Conservation (phyloP, 2,797 vertebrate genomes). For the Pipistrellus pygmaeus region DNA sequence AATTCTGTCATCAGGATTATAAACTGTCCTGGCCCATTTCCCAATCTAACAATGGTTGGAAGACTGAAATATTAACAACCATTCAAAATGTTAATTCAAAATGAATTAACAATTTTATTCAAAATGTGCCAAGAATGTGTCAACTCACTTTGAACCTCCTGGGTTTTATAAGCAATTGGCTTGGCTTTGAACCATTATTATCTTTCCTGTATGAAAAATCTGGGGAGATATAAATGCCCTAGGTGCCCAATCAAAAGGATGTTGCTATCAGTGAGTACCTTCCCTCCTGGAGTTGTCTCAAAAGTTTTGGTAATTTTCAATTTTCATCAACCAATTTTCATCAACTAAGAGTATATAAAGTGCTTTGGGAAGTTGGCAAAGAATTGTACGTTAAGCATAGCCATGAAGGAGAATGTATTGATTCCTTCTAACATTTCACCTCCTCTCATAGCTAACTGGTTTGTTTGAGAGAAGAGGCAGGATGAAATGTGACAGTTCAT, state of each 20-base stretch:
- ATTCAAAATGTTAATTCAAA: not conserved
- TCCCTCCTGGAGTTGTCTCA: conserved; percentile 30
- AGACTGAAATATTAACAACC: conserved; percentile 60
- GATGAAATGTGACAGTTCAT: not conserved
- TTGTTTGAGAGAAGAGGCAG: conserved; percentile 60
- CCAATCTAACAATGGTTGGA: conserved; percentile 49
- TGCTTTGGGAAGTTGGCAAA: conserved; percentile 30
- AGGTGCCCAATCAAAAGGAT: not conserved
- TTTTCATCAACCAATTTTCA: too few relatives aligned
- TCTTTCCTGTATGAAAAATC: not conserved
- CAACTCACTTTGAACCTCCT: conserved; percentile 8
- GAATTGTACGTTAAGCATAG: conserved; percentile 55
- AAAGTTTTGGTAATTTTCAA: too few relatives aligned
- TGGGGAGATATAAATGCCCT: not conserved
- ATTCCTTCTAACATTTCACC: conserved; percentile 53
- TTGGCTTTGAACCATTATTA: conserved; percentile 59
- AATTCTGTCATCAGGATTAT: conserved; percentile 63
- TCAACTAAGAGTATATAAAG: conserved; percentile 38
- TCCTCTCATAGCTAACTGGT: conserved; percentile 47
- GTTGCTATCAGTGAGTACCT: not conserved
- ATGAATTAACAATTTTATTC: conserved; percentile 66
- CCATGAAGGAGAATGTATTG: conserved; percentile 20
- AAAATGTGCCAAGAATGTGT: conserved; percentile 69
- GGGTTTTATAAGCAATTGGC: conserved; percentile 54
- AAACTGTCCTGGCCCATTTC: conserved; percentile 67